Evolutionary conservation across 2,797 vertebrate species (phyloP).

Genomic region (Pangasius djambal): DNA sequence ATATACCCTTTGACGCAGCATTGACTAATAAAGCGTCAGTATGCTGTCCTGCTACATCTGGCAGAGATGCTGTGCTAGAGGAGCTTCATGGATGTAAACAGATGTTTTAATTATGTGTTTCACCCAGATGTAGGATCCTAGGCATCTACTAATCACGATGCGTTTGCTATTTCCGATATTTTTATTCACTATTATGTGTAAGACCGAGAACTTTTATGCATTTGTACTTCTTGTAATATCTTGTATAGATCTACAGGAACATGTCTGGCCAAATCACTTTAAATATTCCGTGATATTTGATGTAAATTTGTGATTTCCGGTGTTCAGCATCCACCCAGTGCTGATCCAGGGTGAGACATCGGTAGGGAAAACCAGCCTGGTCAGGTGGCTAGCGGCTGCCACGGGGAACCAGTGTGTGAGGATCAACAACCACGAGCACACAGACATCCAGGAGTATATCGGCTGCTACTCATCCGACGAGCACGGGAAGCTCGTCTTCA

Average conservation of each 20-base stretch:
- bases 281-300: neutral
- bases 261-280: neutral
- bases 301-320: neutral
- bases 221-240: too few relatives aligned
- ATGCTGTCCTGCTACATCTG: neutral
- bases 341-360: slow-evolving; percentile 97
- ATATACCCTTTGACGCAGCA: neutral
- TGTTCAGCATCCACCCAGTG: slow-evolving; percentile 87
- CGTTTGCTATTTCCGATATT: too few relatives aligned
- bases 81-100: neutral
- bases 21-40: neutral
- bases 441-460: slow-evolving; percentile 97
- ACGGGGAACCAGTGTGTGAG: slow-evolving; percentile 94
- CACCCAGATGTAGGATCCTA: too few relatives aligned
- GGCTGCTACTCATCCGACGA: slow-evolving; percentile 92
- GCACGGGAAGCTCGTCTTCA: slow-evolving; percentile 89
- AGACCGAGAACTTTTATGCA: too few relatives aligned
- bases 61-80: neutral
- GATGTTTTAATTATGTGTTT: too few relatives aligned
- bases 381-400: slow-evolving; percentile 88
- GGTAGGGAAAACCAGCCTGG: slow-evolving; percentile 96
- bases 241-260: neutral
- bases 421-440: slow-evolving; percentile 99
- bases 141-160: too few relatives aligned
- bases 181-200: too few relatives aligned